These are phyloP conservation scores for Adela reaumurella DNA, from an alignment of 2,888 invertebrate genomes.

Conservation along the genomic window DNA sequence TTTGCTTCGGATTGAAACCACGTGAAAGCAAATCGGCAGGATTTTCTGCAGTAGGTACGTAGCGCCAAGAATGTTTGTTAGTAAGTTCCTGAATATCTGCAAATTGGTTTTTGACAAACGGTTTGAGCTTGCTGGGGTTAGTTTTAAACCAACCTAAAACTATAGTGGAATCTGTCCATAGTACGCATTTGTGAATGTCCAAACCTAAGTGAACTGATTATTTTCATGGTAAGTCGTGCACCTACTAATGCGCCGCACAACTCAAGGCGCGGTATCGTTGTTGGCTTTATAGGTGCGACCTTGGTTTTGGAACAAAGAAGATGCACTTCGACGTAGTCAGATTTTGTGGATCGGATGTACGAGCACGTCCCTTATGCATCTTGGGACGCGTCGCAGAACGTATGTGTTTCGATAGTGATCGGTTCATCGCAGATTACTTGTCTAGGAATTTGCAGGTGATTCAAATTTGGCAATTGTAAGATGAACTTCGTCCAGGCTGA, in stretches of 20 bases:
- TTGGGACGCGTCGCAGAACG: constrained; percentile 14
- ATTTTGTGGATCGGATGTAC: constrained; percentile 10
- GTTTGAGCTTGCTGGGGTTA: constrained; percentile 9
- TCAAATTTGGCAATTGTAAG: constrained; percentile 5
- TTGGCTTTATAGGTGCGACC: constrained; percentile 14
- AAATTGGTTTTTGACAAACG: constrained; percentile 13
- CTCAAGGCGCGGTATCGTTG: constrained; percentile 16
- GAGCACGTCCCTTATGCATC: constrained; percentile 14
- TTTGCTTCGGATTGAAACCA: background rate
- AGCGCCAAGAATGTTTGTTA: background rate
- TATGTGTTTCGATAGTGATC: constrained; percentile 10
- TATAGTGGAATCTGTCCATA: constrained; percentile 16
- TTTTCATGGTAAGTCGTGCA: constrained; percentile 11
- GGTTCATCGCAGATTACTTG: constrained; percentile 5
- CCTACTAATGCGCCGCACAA: constrained; percentile 15
- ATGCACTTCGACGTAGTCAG: constrained; percentile 5
- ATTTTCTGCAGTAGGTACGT: constrained; percentile 1
- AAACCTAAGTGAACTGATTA: constrained; percentile 8
- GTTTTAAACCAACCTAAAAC: constrained; percentile 12
- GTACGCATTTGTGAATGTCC: constrained; percentile 9
- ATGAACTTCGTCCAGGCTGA: constrained; percentile 6
- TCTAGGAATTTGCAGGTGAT: constrained; percentile 8
- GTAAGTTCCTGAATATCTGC: constrained; percentile 8
- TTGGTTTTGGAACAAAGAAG: constrained; percentile 15
- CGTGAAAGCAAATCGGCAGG: constrained; percentile 5